A percentile compares a stretch with the other conserved stretches of the same genome.
Evolutionary conservation across 1,140 invertebrate species (phyloP).

Genomic region (Drosophila littoralis): DNA sequence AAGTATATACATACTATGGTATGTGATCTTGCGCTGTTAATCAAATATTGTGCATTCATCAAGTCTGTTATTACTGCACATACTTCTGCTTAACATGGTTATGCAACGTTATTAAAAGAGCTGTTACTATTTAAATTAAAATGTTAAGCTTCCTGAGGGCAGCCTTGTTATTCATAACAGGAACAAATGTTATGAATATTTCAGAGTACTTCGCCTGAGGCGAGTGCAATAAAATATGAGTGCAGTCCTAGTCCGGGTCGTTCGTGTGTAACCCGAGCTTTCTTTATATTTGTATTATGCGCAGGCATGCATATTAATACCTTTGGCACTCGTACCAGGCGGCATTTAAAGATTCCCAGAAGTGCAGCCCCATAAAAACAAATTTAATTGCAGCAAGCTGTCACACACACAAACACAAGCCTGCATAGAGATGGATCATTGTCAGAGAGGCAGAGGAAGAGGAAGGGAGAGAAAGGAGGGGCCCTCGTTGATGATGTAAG

Average conservation of each 20-base stretch:
- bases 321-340: slow-evolving; percentile 33
- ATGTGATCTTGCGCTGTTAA: not conserved
- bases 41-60: not conserved
- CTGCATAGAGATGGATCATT: slow-evolving; percentile 26
- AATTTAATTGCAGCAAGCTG: slow-evolving; percentile 81
- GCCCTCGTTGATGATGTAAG: slow-evolving; percentile 69
- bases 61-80: not conserved
- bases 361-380: slow-evolving; percentile 78
- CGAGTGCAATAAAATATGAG: slow-evolving; percentile 64
- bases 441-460: slow-evolving; percentile 17
- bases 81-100: not conserved
- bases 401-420: slow-evolving; percentile 54
- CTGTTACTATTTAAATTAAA: not conserved
- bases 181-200: slow-evolving; percentile 12
- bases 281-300: slow-evolving; percentile 77
- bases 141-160: not conserved
- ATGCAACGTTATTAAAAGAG: not conserved
- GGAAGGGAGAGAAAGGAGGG: slow-evolving; percentile 26
- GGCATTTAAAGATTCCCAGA: slow-evolving; percentile 70
- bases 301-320: slow-evolving; percentile 79
- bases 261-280: slow-evolving; percentile 74
- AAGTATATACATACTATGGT: not conserved
- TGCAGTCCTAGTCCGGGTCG: slow-evolving; percentile 63
- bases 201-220: not conserved
- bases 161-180: not conserved